A percentile compares a stretch with the other conserved stretches of the same genome.
phyloP scores from a whole-genome alignment of 2,113 vertebrate species.

The Corythornis madagascariensis region DNA sequence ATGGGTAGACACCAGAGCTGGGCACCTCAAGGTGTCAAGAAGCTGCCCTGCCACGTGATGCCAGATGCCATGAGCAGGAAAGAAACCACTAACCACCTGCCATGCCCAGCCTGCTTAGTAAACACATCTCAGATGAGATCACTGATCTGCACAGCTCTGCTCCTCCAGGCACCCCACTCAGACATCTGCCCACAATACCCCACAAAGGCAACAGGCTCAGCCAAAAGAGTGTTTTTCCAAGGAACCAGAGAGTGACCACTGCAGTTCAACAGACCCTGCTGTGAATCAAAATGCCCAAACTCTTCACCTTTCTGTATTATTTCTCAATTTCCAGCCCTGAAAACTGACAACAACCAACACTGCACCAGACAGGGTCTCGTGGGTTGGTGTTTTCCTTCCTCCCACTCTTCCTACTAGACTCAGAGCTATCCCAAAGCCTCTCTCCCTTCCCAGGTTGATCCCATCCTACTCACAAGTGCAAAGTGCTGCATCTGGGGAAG shows the following conservation, averaged over 20 bases:
- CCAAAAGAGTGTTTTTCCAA: not conserved
- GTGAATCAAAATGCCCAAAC: not conserved
- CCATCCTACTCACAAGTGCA: not conserved
- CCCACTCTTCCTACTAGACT: accelerated
- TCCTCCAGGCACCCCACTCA: not conserved
- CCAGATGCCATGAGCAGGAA: not conserved
- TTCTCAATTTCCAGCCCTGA: not conserved
- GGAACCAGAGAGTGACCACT: not conserved
- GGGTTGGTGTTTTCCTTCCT: not conserved
- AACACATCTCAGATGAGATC: not conserved
- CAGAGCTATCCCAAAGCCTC: not conserved
- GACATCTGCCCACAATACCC: not conserved
- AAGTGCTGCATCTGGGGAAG: too few relatives aligned
- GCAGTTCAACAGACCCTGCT: not conserved
- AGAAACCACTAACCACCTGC: not conserved
- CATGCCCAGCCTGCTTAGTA: not conserved
- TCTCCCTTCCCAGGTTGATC: not conserved
- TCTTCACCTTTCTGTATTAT: not conserved
- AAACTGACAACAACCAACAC: not conserved
- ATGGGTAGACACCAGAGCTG: accelerated
- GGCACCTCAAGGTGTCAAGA: not conserved
- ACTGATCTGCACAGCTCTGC: not conserved
- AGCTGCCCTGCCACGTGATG: not conserved
- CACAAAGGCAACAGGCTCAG: not conserved
- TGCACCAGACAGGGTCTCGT: accelerated